Conservation (phyloP, 2,888 invertebrate genomes). For the Drosophila niveifrons region DNA sequence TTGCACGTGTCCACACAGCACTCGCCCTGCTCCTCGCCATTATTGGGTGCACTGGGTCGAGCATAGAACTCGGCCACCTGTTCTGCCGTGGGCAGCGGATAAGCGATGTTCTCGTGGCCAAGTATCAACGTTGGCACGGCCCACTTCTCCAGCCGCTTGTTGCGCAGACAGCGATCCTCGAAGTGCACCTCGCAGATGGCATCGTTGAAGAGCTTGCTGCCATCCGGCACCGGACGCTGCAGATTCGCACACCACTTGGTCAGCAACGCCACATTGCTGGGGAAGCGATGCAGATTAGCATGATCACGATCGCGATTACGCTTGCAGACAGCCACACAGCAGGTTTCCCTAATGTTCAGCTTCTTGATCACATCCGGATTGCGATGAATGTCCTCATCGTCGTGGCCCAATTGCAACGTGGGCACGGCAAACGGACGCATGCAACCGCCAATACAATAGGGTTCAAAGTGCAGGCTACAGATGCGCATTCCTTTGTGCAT, state of each 20-base stretch:
- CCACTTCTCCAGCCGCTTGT: constrained; percentile 82
- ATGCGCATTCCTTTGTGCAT: constrained; percentile 82
- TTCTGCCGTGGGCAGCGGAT: constrained; percentile 73
- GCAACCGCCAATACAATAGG: constrained; percentile 82
- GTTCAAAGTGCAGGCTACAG: constrained; percentile 81
- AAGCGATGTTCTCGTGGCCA: constrained; percentile 72
- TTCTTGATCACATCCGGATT: constrained; percentile 83
- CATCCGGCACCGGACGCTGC: constrained; percentile 78
- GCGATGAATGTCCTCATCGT: constrained; percentile 79
- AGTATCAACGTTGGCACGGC: constrained; percentile 77
- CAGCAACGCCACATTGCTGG: constrained; percentile 74
- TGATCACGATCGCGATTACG: constrained; percentile 82
- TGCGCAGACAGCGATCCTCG: constrained; percentile 81
- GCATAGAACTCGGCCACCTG: constrained; percentile 79
- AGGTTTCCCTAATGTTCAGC: constrained; percentile 81
- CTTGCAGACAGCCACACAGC: constrained; percentile 79
- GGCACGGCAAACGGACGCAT: constrained; percentile 83
- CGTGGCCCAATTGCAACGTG: constrained; percentile 78
- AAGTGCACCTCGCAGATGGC: constrained; percentile 83
- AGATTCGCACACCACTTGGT: constrained; percentile 82
- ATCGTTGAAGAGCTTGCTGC: constrained; percentile 81
- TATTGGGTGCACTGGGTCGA: constrained; percentile 72
- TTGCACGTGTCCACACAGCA: constrained; percentile 80
- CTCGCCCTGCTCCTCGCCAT: constrained; percentile 81
- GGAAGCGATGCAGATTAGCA: constrained; percentile 82